Conservation (phyloP, 2,797 vertebrate genomes). For the Stomatorhinus walkeri region DNA sequence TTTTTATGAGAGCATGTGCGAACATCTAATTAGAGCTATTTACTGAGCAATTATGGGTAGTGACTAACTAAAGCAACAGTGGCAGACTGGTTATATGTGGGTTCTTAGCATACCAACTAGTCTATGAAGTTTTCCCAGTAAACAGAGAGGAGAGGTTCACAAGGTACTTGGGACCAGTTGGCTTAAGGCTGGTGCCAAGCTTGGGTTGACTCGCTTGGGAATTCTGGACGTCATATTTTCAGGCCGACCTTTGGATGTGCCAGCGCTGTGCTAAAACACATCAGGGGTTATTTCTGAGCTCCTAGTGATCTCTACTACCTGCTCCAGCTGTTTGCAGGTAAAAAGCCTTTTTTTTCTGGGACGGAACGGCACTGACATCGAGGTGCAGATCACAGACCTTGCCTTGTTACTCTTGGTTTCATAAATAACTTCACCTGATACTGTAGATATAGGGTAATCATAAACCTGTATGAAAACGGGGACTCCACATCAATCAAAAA, state of each 20-base stretch:
- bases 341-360: background rate
- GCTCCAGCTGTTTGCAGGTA: background rate
- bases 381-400: background rate
- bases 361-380: background rate
- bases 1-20: constrained; percentile 20
- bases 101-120: constrained; percentile 43
- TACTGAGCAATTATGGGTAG: constrained; percentile 41
- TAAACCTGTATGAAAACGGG: background rate
- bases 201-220: background rate
- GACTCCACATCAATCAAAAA: background rate
- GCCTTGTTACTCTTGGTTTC: background rate
- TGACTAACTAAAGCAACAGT: constrained; percentile 51
- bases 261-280: background rate
- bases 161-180: constrained; percentile 25
- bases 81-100: constrained; percentile 27
- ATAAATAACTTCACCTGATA: background rate
- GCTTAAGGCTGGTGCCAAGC: background rate
- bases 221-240: background rate
- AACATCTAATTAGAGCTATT: constrained; percentile 41
- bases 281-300: background rate
- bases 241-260: background rate
- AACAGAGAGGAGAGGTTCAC: constrained; percentile 42
- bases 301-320: background rate
- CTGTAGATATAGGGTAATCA: background rate
- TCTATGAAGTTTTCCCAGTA: constrained; percentile 42